phyloP scores from a whole-genome alignment of 92 coral and sea anemone species.

The Actinostola sp. region DNA sequence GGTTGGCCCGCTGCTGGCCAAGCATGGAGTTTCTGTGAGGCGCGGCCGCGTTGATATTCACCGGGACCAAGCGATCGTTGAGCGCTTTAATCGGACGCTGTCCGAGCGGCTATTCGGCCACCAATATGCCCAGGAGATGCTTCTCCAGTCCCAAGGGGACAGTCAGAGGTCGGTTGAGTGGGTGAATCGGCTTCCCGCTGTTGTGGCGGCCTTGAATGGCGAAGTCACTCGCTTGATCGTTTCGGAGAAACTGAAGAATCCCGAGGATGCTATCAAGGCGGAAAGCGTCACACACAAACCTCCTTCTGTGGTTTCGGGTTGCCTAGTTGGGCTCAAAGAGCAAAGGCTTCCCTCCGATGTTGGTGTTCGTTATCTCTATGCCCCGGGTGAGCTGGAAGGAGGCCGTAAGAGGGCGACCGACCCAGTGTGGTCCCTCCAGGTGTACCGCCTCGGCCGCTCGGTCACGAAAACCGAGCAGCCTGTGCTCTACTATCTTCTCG shows the following conservation, averaged over 20 bases:
- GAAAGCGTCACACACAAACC: neutral
- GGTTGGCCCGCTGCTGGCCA: too few relatives aligned
- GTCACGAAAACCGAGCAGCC: neutral
- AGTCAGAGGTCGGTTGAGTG: slow-evolving; percentile 6
- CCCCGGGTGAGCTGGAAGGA: slow-evolving; percentile 1
- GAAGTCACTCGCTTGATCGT: neutral
- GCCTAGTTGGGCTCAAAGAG: neutral
- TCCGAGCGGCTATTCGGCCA: slow-evolving; percentile 9
- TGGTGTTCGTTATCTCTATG: neutral
- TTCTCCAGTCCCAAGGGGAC: neutral
- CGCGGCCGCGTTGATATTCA: slow-evolving; percentile 15
- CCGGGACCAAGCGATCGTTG: slow-evolving; percentile 11
- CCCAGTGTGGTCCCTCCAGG: neutral
- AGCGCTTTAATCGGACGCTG: slow-evolving; percentile 12
- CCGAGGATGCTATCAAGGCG: neutral
- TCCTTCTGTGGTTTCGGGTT: neutral
- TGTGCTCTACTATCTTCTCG: neutral
- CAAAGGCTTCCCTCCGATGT: neutral
- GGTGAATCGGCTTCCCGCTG: slow-evolving; percentile 16
- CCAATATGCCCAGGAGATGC: slow-evolving; percentile 26
- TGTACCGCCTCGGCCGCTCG: neutral
- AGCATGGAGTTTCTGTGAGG: neutral
- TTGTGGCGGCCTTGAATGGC: neutral
- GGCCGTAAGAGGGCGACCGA: neutral
- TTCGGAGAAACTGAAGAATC: too few relatives aligned